Evolutionary conservation across 2,888 invertebrate genomes (phyloP).

Genomic region (Eilema sororculum): DNA sequence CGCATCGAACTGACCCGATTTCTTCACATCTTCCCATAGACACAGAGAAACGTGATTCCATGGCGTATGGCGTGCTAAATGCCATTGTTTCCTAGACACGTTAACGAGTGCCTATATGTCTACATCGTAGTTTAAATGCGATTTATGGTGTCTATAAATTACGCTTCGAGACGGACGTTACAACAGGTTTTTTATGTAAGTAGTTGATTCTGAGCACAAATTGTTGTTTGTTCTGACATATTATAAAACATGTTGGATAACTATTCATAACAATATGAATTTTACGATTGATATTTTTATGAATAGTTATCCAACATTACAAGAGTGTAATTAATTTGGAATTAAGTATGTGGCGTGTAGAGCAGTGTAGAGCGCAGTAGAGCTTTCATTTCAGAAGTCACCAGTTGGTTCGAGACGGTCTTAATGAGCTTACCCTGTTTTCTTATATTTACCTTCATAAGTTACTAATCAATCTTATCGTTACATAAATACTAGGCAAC

Average conservation of each 20-base stretch:
- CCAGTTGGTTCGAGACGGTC: neutral
- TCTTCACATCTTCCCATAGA: conserved; percentile 68
- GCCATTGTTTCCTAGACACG: conserved; percentile 40
- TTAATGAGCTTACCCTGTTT: neutral
- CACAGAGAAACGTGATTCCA: conserved; percentile 36
- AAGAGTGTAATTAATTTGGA: neutral
- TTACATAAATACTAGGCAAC: neutral
- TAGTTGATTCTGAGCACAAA: neutral
- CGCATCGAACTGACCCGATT: conserved; percentile 57
- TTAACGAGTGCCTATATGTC: conserved; percentile 26
- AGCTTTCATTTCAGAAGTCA: neutral
- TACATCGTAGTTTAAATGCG: conserved; percentile 14
- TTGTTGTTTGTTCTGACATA: neutral
- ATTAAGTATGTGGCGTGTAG: no score
- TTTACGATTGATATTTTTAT: no score
- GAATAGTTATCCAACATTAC: no score
- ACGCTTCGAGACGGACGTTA: neutral
- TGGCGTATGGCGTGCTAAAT: conserved; percentile 37
- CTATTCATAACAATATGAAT: neutral
- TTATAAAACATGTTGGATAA: neutral
- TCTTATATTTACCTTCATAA: neutral
- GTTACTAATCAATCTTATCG: neutral
- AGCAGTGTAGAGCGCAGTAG: neutral
- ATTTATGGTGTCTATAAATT: conserved; percentile 23
- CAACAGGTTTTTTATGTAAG: neutral